Percentiles rank a stretch among this genome's conserved stretches.
phyloP scores from a whole-genome alignment of 2,797 vertebrate species.

The Antennarius maculatus region DNA sequence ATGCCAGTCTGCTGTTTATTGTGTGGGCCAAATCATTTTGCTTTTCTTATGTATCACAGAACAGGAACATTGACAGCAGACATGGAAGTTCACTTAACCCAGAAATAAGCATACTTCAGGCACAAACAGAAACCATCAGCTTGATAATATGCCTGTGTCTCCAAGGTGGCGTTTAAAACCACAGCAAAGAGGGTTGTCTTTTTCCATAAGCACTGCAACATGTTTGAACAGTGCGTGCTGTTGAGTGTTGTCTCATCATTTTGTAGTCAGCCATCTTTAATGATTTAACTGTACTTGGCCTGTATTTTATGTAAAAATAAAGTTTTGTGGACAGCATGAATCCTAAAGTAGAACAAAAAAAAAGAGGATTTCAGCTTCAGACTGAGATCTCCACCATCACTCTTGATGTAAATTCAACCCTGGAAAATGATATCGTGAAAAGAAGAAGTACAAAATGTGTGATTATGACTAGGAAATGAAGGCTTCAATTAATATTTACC shows the following conservation, averaged over 20 bases:
- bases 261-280: slow-evolving; percentile 55
- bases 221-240: slow-evolving; percentile 34
- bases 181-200: slow-evolving; percentile 47
- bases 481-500: too few relatives aligned
- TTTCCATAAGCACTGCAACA: slow-evolving; percentile 48
- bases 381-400: background rate
- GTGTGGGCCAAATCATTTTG: slow-evolving; percentile 46
- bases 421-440: slow-evolving; percentile 1
- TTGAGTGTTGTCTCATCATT: slow-evolving; percentile 28
- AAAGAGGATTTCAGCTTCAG: background rate
- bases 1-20: slow-evolving; percentile 40
- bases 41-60: slow-evolving; percentile 49
- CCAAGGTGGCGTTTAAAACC: slow-evolving; percentile 53
- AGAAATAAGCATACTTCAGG: slow-evolving; percentile 53
- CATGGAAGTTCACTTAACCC: slow-evolving; percentile 68
- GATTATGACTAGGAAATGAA: too few relatives aligned
- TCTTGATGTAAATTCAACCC: background rate
- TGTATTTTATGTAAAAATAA: slow-evolving; percentile 54
- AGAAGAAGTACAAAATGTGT: background rate
- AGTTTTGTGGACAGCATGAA: slow-evolving; percentile 45
- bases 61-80: slow-evolving; percentile 51
- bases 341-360: slow-evolving; percentile 27
- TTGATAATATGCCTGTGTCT: slow-evolving; percentile 51
- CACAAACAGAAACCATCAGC: slow-evolving; percentile 49
- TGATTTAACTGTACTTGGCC: slow-evolving; percentile 46